A percentile compares a stretch with the other conserved stretches of the same genome.
phyloP scores from a whole-genome alignment of 2,888 invertebrate genomes.

The Orthonychiurus folsomi region DNA sequence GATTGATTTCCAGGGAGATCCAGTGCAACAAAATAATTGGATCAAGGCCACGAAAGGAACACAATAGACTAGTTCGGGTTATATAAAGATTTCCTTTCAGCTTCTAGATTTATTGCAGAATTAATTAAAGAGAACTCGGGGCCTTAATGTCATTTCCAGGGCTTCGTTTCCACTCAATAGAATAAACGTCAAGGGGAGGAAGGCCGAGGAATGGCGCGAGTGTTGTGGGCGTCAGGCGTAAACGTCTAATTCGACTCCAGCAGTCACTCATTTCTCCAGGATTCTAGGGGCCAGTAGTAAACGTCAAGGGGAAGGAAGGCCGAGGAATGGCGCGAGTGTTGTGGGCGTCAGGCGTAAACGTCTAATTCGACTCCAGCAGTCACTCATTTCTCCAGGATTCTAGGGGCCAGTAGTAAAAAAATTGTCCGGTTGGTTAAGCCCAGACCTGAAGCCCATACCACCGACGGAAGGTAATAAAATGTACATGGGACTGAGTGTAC shows the following conservation, averaged over 20 bases:
- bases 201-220: conserved; percentile 12
- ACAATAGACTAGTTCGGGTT: not conserved
- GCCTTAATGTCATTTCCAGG: not conserved
- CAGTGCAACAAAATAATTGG: too few relatives aligned
- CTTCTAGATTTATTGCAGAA: not conserved
- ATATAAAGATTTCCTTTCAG: not conserved
- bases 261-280: conserved; percentile 6
- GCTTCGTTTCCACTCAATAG: not conserved
- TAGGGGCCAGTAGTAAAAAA: too few relatives aligned
- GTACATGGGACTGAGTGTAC: too few relatives aligned
- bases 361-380: conserved; percentile 9
- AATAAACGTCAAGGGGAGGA: not conserved
- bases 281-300: not conserved
- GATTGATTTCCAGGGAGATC: too few relatives aligned
- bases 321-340: conserved; percentile 15
- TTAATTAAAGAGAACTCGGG: not conserved
- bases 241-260: conserved; percentile 8
- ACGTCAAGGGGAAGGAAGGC: not conserved
- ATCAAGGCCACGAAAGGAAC: not conserved
- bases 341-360: conserved; percentile 7
- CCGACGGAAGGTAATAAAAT: too few relatives aligned
- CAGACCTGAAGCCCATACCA: too few relatives aligned
- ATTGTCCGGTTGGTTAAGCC: too few relatives aligned
- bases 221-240: conserved; percentile 10
- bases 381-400: conserved; percentile 1